Percentiles rank a stretch among this genome's conserved stretches.
These are phyloP conservation scores for Gasteruption jaculator DNA, from an alignment of 2,888 invertebrate species.

Conservation along the genomic window DNA sequence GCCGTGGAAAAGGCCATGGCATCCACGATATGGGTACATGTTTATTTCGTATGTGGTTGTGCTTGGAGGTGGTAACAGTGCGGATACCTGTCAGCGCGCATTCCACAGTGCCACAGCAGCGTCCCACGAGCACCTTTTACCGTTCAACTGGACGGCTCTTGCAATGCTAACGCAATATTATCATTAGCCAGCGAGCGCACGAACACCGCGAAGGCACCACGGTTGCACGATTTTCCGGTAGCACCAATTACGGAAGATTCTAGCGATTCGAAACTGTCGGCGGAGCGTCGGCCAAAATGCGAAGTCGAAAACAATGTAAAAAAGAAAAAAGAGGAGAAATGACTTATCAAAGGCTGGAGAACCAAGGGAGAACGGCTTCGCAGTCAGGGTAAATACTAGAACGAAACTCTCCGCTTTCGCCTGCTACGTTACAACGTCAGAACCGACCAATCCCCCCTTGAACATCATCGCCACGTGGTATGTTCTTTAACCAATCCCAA, in stretches of 20 bases:
- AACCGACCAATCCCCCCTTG: slow-evolving; percentile 40
- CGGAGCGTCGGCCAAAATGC: neutral
- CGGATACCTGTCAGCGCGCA: slow-evolving; percentile 45
- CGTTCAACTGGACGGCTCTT: slow-evolving; percentile 19
- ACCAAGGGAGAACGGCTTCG: slow-evolving; percentile 35
- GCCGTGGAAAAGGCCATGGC: too few species aligned
- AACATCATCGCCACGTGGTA: slow-evolving; percentile 30
- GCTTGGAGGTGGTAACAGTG: too few species aligned
- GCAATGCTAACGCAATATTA: slow-evolving; percentile 23
- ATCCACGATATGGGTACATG: too few species aligned
- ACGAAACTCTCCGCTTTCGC: slow-evolving; percentile 40
- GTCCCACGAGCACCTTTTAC: slow-evolving; percentile 16
- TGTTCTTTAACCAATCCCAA: slow-evolving; percentile 21
- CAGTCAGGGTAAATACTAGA: slow-evolving; percentile 43
- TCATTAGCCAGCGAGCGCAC: slow-evolving; percentile 4
- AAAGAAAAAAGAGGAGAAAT: slow-evolving; percentile 4
- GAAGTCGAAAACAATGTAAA: neutral
- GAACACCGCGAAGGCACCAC: slow-evolving; percentile 13
- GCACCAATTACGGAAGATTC: slow-evolving; percentile 1
- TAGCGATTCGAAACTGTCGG: too few species aligned
- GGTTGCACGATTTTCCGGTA: too few species aligned
- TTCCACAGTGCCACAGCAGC: slow-evolving; percentile 39
- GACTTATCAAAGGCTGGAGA: slow-evolving; percentile 16
- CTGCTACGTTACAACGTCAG: slow-evolving; percentile 26
- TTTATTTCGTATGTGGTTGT: too few species aligned